Evolutionary conservation across 2,113 vertebrate genomes (phyloP).

Genomic region (Oreotrochilus melanogaster): DNA sequence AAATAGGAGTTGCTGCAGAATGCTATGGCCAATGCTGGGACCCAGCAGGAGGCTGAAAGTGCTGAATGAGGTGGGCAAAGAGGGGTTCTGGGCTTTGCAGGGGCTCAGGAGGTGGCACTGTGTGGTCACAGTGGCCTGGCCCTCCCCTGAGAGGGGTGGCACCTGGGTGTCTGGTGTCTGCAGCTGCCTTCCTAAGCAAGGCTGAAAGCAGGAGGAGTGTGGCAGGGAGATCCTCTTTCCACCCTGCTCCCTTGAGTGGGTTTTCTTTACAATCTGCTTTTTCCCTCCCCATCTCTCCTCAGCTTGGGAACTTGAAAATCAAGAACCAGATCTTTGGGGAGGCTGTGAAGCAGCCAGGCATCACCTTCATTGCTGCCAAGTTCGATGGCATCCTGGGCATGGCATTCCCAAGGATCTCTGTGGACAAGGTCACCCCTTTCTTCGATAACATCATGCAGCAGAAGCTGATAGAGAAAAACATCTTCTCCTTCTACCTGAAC

Average conservation of each 20-base stretch:
- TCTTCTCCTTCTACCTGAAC: conserved; percentile 98
- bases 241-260: background rate
- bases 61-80: background rate
- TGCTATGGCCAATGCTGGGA: background rate
- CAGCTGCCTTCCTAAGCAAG: background rate
- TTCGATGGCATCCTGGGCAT: conserved; percentile 97
- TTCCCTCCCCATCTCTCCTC: background rate
- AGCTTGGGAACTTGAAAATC: conserved; percentile 79
- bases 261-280: background rate
- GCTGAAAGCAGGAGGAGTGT: background rate
- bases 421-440: conserved; percentile 84
- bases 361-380: conserved; percentile 91
- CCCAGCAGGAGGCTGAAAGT: background rate
- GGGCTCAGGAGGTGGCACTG: background rate
- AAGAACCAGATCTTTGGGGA: conserved; percentile 89
- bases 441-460: conserved; percentile 94
- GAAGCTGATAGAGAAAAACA: conserved; percentile 86
- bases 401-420: conserved; percentile 89
- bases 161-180: background rate
- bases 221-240: background rate
- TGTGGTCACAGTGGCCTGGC: background rate
- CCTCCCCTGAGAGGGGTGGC: background rate
- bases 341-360: conserved; percentile 91
- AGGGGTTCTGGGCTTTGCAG: background rate
- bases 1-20: background rate